These are phyloP conservation scores for Cyprinella venusta DNA, from an alignment of 2,797 vertebrate genomes.

Conservation along the genomic window DNA sequence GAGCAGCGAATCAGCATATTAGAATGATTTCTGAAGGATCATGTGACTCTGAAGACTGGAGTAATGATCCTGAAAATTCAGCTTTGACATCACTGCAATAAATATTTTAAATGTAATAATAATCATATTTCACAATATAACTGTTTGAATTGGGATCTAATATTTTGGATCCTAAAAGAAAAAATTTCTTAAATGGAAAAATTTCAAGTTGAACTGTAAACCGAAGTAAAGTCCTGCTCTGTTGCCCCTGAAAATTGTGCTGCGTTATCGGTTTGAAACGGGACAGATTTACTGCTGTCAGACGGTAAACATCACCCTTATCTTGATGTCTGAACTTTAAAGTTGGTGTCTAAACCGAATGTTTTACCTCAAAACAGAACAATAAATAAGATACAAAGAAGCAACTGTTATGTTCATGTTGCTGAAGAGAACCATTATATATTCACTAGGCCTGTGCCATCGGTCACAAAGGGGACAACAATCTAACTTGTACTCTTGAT, in stretches of 20 bases:
- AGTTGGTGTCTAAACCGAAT: slow-evolving; percentile 1
- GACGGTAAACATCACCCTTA: slow-evolving; percentile 24
- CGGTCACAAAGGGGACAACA: background rate
- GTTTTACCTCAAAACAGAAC: slow-evolving; percentile 22
- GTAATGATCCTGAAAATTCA: background rate
- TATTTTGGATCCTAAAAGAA: background rate
- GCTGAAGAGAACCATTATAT: background rate
- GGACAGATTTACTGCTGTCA: slow-evolving; percentile 29
- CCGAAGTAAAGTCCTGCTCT: slow-evolving; percentile 6
- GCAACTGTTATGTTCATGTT: slow-evolving; percentile 7
- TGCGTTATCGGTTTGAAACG: slow-evolving; percentile 27
- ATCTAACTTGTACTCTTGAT: background rate
- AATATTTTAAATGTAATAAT: background rate
- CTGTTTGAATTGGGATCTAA: background rate
- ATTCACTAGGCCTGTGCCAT: background rate
- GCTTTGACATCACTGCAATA: no score
- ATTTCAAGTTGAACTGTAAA: background rate
- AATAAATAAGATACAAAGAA: slow-evolving; percentile 43
- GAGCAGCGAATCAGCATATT: background rate
- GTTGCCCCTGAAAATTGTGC: slow-evolving; percentile 33
- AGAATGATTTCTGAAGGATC: background rate
- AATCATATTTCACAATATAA: background rate
- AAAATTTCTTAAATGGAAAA: background rate
- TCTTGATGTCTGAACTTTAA: slow-evolving; percentile 23
- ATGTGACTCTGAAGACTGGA: background rate